Conservation (phyloP, 2,888 invertebrate species). For the Leucania comma region DNA sequence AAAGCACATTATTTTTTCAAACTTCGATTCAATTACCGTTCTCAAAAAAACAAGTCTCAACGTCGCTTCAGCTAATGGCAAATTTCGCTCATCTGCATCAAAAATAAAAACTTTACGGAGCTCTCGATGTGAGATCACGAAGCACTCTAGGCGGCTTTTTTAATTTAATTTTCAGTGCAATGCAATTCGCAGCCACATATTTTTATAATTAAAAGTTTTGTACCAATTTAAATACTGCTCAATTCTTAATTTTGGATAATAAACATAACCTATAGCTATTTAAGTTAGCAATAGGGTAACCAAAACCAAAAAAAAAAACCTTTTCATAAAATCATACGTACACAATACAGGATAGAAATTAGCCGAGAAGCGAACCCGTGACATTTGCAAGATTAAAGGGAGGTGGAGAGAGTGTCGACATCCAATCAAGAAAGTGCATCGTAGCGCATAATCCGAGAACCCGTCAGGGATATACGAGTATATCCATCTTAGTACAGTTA, state of each 20-base stretch:
- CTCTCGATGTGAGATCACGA: no score
- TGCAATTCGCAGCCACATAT: no score
- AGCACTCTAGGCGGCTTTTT: no score
- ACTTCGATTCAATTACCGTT: no score
- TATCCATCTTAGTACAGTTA: background rate
- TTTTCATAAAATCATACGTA: slow-evolving; percentile 13
- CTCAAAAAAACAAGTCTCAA: no score
- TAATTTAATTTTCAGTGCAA: no score
- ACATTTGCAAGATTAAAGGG: slow-evolving; percentile 75
- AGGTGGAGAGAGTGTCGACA: slow-evolving; percentile 59
- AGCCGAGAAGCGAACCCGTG: slow-evolving; percentile 56
- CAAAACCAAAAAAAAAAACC: background rate
- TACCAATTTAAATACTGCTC: no score
- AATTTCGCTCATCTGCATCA: no score
- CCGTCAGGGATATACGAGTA: slow-evolving; percentile 47
- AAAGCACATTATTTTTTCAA: no score
- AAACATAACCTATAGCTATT: background rate
- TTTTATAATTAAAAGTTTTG: no score
- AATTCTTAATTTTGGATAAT: background rate
- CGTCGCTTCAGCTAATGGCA: no score
- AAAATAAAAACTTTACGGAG: no score
- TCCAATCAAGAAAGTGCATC: slow-evolving; percentile 79
- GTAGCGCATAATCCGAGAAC: slow-evolving; percentile 63
- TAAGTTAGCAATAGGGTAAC: background rate
- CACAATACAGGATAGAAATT: slow-evolving; percentile 47